Evolutionary conservation across 2,888 invertebrate species (phyloP), one percentile per base, ranked within the genome.

Genomic region (Trichacis sp.): DNA sequence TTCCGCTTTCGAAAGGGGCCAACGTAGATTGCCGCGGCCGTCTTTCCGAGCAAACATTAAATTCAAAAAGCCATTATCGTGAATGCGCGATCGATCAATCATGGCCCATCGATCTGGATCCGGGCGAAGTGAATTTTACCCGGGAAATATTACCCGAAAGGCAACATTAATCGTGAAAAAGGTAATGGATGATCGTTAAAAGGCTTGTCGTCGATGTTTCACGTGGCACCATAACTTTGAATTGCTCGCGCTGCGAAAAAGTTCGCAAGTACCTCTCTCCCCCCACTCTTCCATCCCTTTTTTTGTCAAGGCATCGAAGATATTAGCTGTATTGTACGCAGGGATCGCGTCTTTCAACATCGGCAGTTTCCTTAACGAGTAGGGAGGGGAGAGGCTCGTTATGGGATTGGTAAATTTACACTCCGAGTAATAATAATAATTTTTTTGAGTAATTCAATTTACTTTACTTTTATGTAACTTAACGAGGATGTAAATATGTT

Each of bases 271-370:
- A 5, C 24, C 24, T 24, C 8, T 24, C 8, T 24, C 8, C 24
- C 24, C n/a, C n/a, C n/a, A n/a, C n/a, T n/a, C n/a, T n/a, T n/a
- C n/a, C n/a, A n/a, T 33, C 11, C n/a, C 11, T 33, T n/a, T 33
- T 33, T 45, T 45, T n/a, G 19, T 45, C 45, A 19, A 45, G 45
- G 15, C 3, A 18, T 8, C 45, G 19, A 19, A 11, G 15, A 19
- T 17, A 45, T 45, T 45, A 45, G 45, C n/a, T 17, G 61, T 51
- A 71, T 71, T 70, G 72, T 74, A 63, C 63, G 40, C 29, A 52
- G 64, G 60, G 73, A 74, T 74, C 66, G 67, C 59, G 40, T 40
- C 48, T 38, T 29, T 47, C 24, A 24, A 30, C 12, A 5, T 45
- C 8, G 33, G 30, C 33, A 24, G 43, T 30, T 51, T 33, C 45